Evolutionary conservation across 1,140 invertebrate genomes (phyloP).

Genomic region (Drosophila trapezifrons): DNA sequence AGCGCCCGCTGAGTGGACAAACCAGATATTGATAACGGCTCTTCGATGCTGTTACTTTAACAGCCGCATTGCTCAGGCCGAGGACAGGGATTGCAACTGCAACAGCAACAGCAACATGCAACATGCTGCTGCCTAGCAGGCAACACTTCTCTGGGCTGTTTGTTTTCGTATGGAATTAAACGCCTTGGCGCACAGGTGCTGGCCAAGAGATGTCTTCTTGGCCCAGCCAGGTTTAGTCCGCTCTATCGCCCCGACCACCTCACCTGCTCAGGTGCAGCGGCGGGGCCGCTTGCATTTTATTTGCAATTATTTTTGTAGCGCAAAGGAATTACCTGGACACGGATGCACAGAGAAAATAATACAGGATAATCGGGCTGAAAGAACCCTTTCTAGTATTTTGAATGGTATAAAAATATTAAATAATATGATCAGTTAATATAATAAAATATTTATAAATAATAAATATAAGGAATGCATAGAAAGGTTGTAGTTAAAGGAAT

Average conservation of each 20-base stretch:
- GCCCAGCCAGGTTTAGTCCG: conserved; percentile 20
- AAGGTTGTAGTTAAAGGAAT: no score
- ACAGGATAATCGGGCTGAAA: neutral
- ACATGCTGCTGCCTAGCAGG: conserved; percentile 61
- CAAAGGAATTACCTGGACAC: conserved; percentile 65
- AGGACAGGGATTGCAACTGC: conserved; percentile 51
- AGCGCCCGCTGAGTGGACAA: conserved; percentile 79
- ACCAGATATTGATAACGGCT: conserved; percentile 84
- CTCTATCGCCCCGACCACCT: neutral
- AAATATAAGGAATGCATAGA: no score
- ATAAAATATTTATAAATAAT: no score
- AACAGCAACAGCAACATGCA: conserved; percentile 56
- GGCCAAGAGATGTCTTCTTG: conserved; percentile 58
- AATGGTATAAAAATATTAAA: neutral
- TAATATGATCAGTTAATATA: neutral
- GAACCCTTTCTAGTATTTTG: neutral
- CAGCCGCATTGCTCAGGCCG: conserved; percentile 69
- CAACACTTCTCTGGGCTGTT: conserved; percentile 71
- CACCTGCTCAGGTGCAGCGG: conserved; percentile 66
- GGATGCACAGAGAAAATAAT: conserved; percentile 27
- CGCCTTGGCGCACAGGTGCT: conserved; percentile 73
- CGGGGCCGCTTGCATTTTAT: conserved; percentile 73
- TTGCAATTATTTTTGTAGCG: conserved; percentile 82
- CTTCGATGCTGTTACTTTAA: conserved; percentile 81
- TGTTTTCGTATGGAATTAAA: conserved; percentile 79